phyloP scores from a whole-genome alignment of 2,113 vertebrate genomes.

The Alces alces region DNA sequence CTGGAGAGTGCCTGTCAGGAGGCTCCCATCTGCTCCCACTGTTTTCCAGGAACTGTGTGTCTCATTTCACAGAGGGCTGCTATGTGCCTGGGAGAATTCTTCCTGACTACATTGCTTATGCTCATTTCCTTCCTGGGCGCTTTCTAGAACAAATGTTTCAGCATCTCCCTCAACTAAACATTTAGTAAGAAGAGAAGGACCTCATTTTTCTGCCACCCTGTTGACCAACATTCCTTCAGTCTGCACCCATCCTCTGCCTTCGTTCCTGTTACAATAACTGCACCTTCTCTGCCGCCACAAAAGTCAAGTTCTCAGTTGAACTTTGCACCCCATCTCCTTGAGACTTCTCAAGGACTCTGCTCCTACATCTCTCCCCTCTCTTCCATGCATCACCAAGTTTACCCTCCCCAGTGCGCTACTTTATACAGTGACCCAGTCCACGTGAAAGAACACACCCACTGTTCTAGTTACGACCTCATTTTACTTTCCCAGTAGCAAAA shows the following conservation, averaged over 20 bases:
- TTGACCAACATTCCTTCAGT: not conserved
- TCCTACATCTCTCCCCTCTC: not conserved
- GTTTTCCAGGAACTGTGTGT: constrained; percentile 48
- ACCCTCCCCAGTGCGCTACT: fast-evolving
- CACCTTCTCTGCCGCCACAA: not conserved
- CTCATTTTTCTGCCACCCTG: not conserved
- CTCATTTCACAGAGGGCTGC: constrained; percentile 21
- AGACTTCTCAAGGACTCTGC: not conserved
- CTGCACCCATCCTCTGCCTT: not conserved
- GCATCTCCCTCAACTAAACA: constrained; percentile 27
- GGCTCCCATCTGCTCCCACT: constrained; percentile 37
- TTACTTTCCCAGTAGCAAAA: not conserved
- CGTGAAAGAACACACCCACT: not conserved
- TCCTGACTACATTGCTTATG: constrained; percentile 17
- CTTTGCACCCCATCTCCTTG: not conserved
- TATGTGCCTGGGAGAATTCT: constrained; percentile 31
- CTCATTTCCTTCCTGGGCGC: constrained; percentile 45
- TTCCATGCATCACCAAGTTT: not conserved
- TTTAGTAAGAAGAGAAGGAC: not conserved
- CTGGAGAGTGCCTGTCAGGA: constrained; percentile 5
- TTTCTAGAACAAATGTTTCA: constrained; percentile 15
- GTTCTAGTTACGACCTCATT: not conserved
- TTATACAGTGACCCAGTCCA: fast-evolving
- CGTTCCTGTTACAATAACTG: not conserved
- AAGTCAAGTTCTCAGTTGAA: not conserved